Base-by-base conservation (phyloP, 2,797 vertebrate genomes). In the Pipistrellus kuhlii region DNA sequence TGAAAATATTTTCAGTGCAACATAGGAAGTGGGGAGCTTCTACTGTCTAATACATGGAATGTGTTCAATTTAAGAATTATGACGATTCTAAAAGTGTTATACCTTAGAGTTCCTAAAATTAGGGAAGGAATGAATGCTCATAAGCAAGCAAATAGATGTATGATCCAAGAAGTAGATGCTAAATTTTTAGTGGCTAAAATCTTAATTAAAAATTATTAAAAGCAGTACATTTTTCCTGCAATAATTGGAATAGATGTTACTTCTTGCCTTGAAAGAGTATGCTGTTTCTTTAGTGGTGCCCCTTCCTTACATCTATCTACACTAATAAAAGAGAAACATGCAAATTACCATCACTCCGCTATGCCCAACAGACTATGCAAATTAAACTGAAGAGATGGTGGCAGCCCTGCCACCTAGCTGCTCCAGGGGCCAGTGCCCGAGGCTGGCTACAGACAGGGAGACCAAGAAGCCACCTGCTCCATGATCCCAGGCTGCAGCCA, bases 61-160 rank as follows among this genome's bases (percentile, higher is more conserved):
- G 71, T 55, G 85, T 94, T 97, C 96, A 88, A 90, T 88, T 97
- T 91, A 91, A 96, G 91, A 94, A 90, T n/a, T 78, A 86, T 83
- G 83, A 84, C 92, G n/a, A 97, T 94, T 97, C 57, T 92, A 87
- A 97, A 96, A 97, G 90, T 96, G 92, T 68, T 71, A 0, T 94
- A 96, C 89, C 3, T 41, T 97, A 97, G 62, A 94, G 71, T 95
- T 97, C 85, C 92, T 96, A 96, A 97, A 96, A 82, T 96, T 96
- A 96, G 82, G 72, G 64, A 96, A 73, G 46, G 57, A 92, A 14
- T 62, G 57, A 62, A 96, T 73, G 96, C 94, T 95, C 95, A 95
- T 89, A 96, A 97, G 94, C 88, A 97, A 97, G 94, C 93, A 95
- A 96, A 57, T 25, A 92, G 80, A 89, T 51, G 51, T 96, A 83